These are phyloP conservation scores for Epinephelus cyanopodus DNA, from an alignment of 2,113 vertebrate genomes.

Conservation along the genomic window DNA sequence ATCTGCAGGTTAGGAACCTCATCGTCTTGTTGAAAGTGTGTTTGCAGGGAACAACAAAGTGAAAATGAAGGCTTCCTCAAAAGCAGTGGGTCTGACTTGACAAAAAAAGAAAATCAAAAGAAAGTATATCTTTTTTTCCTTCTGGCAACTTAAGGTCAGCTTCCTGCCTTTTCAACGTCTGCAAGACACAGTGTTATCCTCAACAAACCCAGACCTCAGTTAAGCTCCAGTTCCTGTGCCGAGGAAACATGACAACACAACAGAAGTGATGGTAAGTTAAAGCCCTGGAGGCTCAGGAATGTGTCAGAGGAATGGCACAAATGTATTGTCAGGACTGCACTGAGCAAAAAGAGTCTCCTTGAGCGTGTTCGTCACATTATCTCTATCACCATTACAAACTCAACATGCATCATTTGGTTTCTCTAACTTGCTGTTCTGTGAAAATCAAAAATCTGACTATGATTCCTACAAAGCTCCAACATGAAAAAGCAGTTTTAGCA, in stretches of 20 bases:
- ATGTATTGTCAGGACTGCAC: not conserved
- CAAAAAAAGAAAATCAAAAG: not conserved
- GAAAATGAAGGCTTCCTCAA: not conserved
- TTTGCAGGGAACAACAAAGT: constrained; percentile 3
- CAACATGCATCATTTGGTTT: not conserved
- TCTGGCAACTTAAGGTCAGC: not conserved
- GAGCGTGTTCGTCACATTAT: not conserved
- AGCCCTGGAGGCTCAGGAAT: not conserved
- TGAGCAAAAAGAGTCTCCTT: not conserved
- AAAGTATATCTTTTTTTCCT: not conserved
- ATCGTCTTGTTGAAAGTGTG: not conserved
- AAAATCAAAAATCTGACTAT: not conserved
- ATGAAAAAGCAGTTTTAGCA: not conserved
- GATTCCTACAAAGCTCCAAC: not conserved
- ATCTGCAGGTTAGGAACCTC: not conserved
- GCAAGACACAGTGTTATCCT: not conserved
- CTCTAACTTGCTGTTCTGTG: not conserved
- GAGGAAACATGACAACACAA: constrained; percentile 9
- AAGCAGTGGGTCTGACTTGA: not conserved
- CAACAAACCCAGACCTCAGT: not conserved
- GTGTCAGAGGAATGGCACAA: not conserved
- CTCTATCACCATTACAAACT: not conserved
- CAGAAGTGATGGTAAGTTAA: not conserved
- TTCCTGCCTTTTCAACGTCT: constrained; percentile 17
- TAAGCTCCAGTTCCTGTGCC: not conserved